Percentiles rank a stretch among this genome's conserved stretches.
Evolutionary conservation across 2,888 invertebrate species (phyloP).

Genomic region (Stictocephala bisonia): DNA sequence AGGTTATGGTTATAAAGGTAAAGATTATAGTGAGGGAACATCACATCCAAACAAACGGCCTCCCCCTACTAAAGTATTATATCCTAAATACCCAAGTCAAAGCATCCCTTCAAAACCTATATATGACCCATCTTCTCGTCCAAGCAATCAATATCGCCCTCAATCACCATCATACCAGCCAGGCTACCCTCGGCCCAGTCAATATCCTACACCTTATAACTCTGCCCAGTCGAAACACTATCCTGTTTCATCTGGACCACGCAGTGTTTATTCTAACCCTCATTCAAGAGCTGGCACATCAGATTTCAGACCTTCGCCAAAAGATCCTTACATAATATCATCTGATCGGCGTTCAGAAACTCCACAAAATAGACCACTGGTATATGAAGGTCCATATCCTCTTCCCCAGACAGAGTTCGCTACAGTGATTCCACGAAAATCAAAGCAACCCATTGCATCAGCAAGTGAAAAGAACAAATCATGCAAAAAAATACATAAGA

Average conservation of each 20-base stretch:
- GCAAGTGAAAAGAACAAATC: constrained; percentile 16
- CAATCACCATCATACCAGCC: neutral
- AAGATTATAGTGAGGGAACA: too few species aligned
- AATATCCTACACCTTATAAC: neutral
- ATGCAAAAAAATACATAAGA: constrained; percentile 44
- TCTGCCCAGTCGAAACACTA: neutral
- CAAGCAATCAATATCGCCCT: neutral
- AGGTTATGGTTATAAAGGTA: neutral
- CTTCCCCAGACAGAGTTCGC: constrained; percentile 38
- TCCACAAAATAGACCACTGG: neutral
- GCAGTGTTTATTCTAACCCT: neutral
- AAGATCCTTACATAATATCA: constrained; percentile 12
- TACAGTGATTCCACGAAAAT: constrained; percentile 17
- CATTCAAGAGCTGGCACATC: neutral
- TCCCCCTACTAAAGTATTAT: too few species aligned
- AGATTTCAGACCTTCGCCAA: constrained; percentile 36
- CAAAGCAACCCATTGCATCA: neutral
- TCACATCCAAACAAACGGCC: too few species aligned
- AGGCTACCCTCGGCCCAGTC: neutral
- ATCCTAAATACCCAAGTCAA: neutral
- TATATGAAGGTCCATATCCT: neutral
- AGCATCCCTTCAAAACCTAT: neutral
- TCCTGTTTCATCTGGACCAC: neutral
- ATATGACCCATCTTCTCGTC: neutral
- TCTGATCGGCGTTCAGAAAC: neutral